Base-by-base conservation (phyloP, 2,888 invertebrate genomes). In the Pecten maximus region DNA sequence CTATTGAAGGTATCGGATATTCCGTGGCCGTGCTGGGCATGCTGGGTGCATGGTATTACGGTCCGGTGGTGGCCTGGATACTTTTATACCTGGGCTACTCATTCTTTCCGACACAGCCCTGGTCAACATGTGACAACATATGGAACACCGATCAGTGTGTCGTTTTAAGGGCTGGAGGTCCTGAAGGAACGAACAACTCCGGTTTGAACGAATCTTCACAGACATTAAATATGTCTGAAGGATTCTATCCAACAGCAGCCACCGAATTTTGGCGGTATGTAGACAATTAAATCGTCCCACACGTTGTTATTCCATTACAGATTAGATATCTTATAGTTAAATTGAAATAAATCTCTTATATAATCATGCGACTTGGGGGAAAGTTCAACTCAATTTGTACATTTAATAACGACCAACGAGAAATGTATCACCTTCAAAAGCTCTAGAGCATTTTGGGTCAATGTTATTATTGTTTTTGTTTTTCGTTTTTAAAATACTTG, bases 181-280 rank as follows among this genome's bases (percentile, higher is more conserved):
- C 28, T 8, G 28, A 19, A 10, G 74, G 74, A 74, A 74, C 35
- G 2, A 60, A 60, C 35, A 74, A 74, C 35, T 35, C 74, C 74
- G 35, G 10, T 0, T 28, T 0, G 74, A 54, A 23, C n/a, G 0
- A 2, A 23, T 74, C 74, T 35, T 2, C 35, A 15, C 10, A 35
- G 74, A 10, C 74, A 44, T 6, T 44, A 10, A 74, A 74, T 74
- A 35, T 28, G 74, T 74, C 74, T 6, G 74, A 74, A 3, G 74
- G 74, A 28, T 74, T 74, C 35, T 74, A 74, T 23, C 74, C 74
- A 0, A 74, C 74, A 4, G 74, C 74, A 35, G 74, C 74, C 28
- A 74, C 74, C 74, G 74, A 74, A 35, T 74, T 74, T 74, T 74
- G 74, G 74, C 35, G 74, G 74, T 74, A 74, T 10, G 74, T 74